These are phyloP conservation scores for Scolopax mira DNA, from an alignment of 2,113 vertebrate genomes.

Conservation along the genomic window DNA sequence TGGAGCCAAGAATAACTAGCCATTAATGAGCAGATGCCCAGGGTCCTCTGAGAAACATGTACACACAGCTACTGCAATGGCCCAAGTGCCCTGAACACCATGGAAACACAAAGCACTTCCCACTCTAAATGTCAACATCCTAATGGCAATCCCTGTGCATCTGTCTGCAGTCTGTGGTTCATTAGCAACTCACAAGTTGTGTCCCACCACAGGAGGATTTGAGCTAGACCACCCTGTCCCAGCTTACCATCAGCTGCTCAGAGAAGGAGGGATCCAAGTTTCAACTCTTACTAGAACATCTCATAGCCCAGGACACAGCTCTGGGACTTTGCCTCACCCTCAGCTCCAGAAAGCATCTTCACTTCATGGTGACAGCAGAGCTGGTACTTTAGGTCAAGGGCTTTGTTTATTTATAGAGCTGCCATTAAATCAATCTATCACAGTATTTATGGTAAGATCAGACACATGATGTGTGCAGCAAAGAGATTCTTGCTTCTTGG, in stretches of 20 bases:
- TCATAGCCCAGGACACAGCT: neutral
- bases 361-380: neutral
- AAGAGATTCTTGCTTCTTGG: neutral
- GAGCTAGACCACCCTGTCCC: neutral
- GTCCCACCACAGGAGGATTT: neutral
- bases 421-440: slow-evolving; percentile 15
- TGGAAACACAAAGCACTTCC: neutral
- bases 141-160: neutral
- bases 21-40: neutral
- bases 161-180: neutral
- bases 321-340: neutral
- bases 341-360: neutral
- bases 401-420: neutral
- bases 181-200: neutral
- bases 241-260: neutral
- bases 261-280: neutral
- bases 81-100: neutral
- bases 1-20: neutral
- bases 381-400: neutral
- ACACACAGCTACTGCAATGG: neutral
- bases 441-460: slow-evolving; percentile 24
- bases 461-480: neutral
- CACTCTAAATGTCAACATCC: slow-evolving; percentile 32
- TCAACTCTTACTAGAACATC: neutral
- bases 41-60: neutral